A percentile compares a stretch with the other conserved stretches of the same genome.
Conservation (phyloP, 2,113 vertebrate genomes). For the Cheilinus undulatus region DNA sequence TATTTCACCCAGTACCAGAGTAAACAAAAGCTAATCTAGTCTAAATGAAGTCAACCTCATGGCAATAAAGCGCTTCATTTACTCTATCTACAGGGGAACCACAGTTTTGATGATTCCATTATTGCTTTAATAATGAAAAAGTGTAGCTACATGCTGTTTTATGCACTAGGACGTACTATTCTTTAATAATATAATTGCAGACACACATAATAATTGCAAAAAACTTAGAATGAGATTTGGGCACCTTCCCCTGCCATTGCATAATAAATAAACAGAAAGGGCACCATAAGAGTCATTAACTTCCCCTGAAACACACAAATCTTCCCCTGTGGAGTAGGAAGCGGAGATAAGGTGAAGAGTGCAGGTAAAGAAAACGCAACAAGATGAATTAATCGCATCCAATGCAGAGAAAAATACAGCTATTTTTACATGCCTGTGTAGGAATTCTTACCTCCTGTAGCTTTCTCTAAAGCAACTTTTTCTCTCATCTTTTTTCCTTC, state of each 20-base stretch:
- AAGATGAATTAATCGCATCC: constrained; percentile 13
- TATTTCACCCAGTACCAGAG: constrained; percentile 16
- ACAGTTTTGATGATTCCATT: constrained; percentile 46
- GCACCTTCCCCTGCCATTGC: constrained; percentile 6
- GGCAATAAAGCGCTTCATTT: constrained; percentile 67
- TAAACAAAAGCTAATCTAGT: constrained; percentile 39
- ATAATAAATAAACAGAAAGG: constrained; percentile 27
- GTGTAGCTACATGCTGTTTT: constrained; percentile 48
- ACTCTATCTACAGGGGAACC: constrained; percentile 60
- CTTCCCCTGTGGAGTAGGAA: constrained; percentile 25
- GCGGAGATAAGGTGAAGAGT: constrained; percentile 44
- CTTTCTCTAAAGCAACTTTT: constrained; percentile 45
- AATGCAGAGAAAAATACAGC: constrained; percentile 25
- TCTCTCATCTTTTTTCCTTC: constrained; percentile 4
- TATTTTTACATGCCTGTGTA: not conserved
- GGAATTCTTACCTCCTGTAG: constrained; percentile 32
- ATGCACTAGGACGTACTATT: constrained; percentile 28
- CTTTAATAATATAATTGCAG: constrained; percentile 31
- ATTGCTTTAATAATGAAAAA: constrained; percentile 64
- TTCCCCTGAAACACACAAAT: constrained; percentile 49
- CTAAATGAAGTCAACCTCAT: constrained; percentile 43
- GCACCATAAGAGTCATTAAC: constrained; percentile 41
- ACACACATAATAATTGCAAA: constrained; percentile 14
- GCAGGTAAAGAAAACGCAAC: constrained; percentile 19
- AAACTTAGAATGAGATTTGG: constrained; percentile 31